These are phyloP conservation scores for Aphodius granarius DNA, from an alignment of 2,888 invertebrate genomes.

Conservation along the genomic window DNA sequence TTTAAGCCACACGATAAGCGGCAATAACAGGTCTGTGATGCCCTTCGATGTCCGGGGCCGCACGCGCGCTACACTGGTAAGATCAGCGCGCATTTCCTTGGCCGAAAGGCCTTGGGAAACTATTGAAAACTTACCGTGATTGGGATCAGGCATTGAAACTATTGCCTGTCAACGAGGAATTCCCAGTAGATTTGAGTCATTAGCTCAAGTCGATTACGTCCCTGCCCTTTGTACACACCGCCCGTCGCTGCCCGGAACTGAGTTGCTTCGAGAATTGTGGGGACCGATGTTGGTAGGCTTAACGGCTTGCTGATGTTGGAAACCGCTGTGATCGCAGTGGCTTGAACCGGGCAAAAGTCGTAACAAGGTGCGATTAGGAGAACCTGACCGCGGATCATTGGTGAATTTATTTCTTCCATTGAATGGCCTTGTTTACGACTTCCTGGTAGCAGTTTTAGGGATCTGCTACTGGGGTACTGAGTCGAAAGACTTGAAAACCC, in stretches of 20 bases:
- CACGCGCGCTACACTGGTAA: constrained; percentile 68
- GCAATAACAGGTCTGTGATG: no score
- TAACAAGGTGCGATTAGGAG: constrained; percentile 69
- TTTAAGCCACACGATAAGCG: constrained; percentile 61
- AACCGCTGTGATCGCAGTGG: constrained; percentile 67
- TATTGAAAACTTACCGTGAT: constrained; percentile 69
- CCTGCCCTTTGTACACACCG: no score
- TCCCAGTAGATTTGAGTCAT: constrained; percentile 70
- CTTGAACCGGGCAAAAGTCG: constrained; percentile 70
- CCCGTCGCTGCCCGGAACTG: constrained; percentile 69
- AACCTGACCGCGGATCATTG: constrained; percentile 61
- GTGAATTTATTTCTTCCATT: constrained; percentile 20
- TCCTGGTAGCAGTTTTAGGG: no score
- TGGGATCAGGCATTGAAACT: constrained; percentile 67
- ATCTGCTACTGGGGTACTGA: no score
- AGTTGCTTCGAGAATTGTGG: constrained; percentile 66
- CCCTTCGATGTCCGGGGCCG: constrained; percentile 61
- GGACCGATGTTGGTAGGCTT: constrained; percentile 55
- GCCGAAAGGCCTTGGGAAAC: constrained; percentile 67
- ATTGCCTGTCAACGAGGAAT: constrained; percentile 64
- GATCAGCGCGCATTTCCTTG: constrained; percentile 62
- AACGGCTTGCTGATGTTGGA: constrained; percentile 54
- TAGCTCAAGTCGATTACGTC: constrained; percentile 41
- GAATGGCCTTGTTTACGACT: not conserved
- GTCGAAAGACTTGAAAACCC: no score